phyloP scores from a whole-genome alignment of 2,113 vertebrate genomes.

The Thunnus maccoyii region DNA sequence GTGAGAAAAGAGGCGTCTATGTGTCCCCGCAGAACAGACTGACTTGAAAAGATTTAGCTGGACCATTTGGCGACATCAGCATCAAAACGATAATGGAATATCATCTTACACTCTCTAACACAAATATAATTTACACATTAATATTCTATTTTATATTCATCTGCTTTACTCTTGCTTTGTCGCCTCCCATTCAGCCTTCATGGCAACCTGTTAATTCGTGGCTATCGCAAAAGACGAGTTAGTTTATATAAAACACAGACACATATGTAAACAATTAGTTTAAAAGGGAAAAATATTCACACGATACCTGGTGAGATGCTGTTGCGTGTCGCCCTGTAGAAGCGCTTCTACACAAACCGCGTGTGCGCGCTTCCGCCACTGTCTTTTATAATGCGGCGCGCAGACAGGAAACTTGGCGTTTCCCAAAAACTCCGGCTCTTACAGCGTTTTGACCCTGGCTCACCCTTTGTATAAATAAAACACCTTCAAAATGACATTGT shows the following conservation, averaged over 20 bases:
- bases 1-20: conserved; percentile 44
- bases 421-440: neutral
- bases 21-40: neutral
- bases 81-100: too few species aligned
- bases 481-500: too few species aligned
- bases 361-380: conserved; percentile 10
- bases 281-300: neutral
- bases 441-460: too few species aligned
- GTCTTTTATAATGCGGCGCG: conserved; percentile 6
- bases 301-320: conserved; percentile 48
- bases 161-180: too few species aligned
- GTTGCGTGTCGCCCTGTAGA: neutral
- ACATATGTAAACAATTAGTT: rapidly evolving
- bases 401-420: neutral
- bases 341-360: neutral
- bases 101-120: neutral
- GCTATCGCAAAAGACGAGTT: neutral
- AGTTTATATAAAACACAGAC: too few species aligned
- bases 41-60: neutral
- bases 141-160: too few species aligned
- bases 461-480: too few species aligned
- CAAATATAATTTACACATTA: neutral
- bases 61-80: neutral
- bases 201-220: conserved; percentile 5
- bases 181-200: neutral